These are phyloP conservation scores for Arctopsyche grandis DNA, from an alignment of 1,140 invertebrate species.

Conservation along the genomic window DNA sequence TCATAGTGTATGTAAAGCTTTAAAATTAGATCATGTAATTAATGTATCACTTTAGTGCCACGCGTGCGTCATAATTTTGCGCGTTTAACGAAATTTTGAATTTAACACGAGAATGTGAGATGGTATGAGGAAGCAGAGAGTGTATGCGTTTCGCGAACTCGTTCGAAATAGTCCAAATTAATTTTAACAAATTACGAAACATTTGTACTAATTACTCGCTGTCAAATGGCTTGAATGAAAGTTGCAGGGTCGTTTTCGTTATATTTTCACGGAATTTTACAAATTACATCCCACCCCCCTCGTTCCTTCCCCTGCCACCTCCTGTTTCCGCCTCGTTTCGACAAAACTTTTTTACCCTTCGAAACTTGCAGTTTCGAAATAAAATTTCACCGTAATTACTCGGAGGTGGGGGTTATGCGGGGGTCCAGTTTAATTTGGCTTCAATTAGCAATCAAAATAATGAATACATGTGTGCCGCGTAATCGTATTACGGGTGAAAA, in stretches of 20 bases:
- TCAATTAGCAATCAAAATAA: too few species aligned
- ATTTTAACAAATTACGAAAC: constrained; percentile 25
- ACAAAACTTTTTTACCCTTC: background rate
- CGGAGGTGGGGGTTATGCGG: too few species aligned
- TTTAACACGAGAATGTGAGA: too few species aligned
- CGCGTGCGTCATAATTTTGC: too few species aligned
- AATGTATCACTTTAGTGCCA: too few species aligned
- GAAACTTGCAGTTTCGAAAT: constrained; percentile 4
- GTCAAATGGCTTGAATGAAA: constrained; percentile 15
- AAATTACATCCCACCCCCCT: background rate
- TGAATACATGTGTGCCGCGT: too few species aligned
- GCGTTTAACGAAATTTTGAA: too few species aligned
- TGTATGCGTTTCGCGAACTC: background rate
- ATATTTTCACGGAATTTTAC: background rate
- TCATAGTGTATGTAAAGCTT: too few species aligned
- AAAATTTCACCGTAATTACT: constrained; percentile 8
- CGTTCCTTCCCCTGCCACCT: background rate
- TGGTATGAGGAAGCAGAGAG: background rate
- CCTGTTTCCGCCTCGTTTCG: background rate
- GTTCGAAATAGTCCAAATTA: constrained; percentile 20
- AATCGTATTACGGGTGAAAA: too few species aligned
- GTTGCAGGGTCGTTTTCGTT: background rate
- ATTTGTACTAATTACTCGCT: constrained; percentile 24
- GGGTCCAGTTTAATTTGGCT: too few species aligned
- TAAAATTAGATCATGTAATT: too few species aligned